Evolutionary conservation across 1,140 invertebrate species (phyloP).

Genomic region (Drosophila insularis): DNA sequence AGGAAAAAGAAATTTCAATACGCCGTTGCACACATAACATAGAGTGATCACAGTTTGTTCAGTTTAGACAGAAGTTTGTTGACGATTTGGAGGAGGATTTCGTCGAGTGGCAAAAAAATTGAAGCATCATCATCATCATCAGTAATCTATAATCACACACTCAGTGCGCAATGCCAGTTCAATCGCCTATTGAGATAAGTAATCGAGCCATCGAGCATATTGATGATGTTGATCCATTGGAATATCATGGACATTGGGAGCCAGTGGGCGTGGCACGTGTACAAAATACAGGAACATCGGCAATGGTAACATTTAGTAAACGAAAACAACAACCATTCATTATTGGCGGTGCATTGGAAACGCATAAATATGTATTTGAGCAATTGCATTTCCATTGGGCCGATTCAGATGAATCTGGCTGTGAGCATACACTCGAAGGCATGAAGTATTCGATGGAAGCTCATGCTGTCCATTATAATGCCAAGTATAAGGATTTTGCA

Average conservation of each 20-base stretch:
- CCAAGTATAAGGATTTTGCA: constrained; percentile 87
- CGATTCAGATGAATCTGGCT: constrained; percentile 86
- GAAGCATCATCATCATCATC: neutral
- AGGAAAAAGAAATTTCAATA: constrained; percentile 78
- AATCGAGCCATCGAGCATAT: constrained; percentile 83
- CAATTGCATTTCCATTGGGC: constrained; percentile 94
- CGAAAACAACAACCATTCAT: constrained; percentile 79
- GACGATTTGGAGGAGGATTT: neutral
- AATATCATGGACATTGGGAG: constrained; percentile 84
- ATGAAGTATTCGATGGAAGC: constrained; percentile 88
- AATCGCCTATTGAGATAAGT: constrained; percentile 84
- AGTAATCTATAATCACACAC: neutral
- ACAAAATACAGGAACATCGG: constrained; percentile 80
- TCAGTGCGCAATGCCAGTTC: constrained; percentile 74
- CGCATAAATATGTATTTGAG: constrained; percentile 87
- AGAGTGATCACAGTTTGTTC: constrained; percentile 26
- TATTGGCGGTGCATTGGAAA: constrained; percentile 85
- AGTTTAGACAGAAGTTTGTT: neutral
- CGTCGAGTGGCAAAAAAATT: neutral
- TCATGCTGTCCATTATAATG: constrained; percentile 91
- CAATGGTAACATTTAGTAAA: constrained; percentile 80
- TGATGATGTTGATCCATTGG: constrained; percentile 84
- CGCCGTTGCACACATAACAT: constrained; percentile 67
- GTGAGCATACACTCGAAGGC: constrained; percentile 90
- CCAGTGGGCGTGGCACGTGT: constrained; percentile 77